Evolutionary conservation across 2,113 vertebrate genomes (phyloP).

Genomic region (Hippoglossus stenolepis): DNA sequence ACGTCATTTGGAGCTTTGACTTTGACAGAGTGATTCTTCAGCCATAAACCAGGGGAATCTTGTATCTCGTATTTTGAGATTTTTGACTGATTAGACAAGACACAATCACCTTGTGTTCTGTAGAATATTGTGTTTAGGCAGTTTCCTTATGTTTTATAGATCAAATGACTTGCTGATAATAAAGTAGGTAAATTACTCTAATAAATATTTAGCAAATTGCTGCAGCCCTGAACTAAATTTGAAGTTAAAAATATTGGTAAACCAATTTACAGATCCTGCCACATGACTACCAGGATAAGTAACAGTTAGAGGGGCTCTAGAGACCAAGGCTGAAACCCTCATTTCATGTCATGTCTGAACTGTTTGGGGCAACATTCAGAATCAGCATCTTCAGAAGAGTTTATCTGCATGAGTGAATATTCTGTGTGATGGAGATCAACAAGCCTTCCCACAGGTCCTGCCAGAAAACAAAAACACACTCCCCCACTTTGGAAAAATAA

Average conservation of each 20-base stretch:
- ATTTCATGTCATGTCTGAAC: too few relatives aligned
- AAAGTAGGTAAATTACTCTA: too few relatives aligned
- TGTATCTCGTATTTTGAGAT: too few relatives aligned
- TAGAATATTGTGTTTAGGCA: too few relatives aligned
- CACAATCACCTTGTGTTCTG: too few relatives aligned
- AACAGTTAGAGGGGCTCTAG: background rate
- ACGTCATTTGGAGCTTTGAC: too few relatives aligned
- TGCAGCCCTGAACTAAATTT: background rate
- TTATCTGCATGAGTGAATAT: slow-evolving; percentile 1
- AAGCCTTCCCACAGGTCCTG: slow-evolving; percentile 8
- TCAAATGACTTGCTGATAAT: too few relatives aligned
- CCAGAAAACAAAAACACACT: slow-evolving; percentile 12
- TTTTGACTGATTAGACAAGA: too few relatives aligned
- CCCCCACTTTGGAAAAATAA: slow-evolving; percentile 8
- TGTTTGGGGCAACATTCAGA: background rate
- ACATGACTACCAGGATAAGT: background rate
- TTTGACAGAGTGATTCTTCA: too few relatives aligned
- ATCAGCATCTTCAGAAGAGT: slow-evolving; percentile 3
- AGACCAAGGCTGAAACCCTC: background rate
- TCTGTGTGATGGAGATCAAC: slow-evolving; percentile 11
- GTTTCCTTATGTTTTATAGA: too few relatives aligned
- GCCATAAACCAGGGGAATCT: too few relatives aligned
- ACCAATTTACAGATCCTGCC: background rate
- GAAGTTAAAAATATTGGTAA: background rate
- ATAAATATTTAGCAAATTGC: background rate